Evolutionary conservation across 2,113 vertebrate species (phyloP).

Genomic region (Urocolius indicus): DNA sequence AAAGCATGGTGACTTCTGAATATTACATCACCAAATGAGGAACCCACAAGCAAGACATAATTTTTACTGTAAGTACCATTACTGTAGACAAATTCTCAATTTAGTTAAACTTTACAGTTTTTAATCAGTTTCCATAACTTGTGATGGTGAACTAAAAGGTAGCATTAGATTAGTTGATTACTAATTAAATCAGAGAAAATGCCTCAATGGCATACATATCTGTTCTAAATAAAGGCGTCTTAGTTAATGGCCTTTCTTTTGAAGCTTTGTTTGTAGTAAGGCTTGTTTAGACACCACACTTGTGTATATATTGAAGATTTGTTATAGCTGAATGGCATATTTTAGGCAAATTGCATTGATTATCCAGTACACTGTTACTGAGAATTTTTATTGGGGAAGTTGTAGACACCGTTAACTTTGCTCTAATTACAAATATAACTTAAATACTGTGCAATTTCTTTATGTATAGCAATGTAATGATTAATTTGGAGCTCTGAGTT

Average conservation of each 20-base stretch:
- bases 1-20: slow-evolving; percentile 80
- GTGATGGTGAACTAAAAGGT: neutral
- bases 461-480: neutral
- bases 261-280: neutral
- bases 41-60: slow-evolving; percentile 79
- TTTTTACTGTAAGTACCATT: slow-evolving; percentile 78
- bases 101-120: neutral
- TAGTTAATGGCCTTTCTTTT: neutral
- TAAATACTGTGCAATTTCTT: neutral
- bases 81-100: neutral
- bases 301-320: neutral
- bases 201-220: neutral
- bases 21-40: slow-evolving; percentile 80
- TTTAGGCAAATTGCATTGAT: neutral
- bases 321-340: neutral
- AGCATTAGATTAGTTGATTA: neutral
- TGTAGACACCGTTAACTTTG: neutral
- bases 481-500: neutral
- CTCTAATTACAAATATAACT: neutral
- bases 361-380: neutral
- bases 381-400: neutral
- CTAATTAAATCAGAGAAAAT: neutral
- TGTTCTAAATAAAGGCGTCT: neutral
- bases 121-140: neutral
- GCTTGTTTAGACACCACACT: neutral